Conservation (phyloP, 2,888 invertebrate genomes). For the Conomelus anceps region DNA sequence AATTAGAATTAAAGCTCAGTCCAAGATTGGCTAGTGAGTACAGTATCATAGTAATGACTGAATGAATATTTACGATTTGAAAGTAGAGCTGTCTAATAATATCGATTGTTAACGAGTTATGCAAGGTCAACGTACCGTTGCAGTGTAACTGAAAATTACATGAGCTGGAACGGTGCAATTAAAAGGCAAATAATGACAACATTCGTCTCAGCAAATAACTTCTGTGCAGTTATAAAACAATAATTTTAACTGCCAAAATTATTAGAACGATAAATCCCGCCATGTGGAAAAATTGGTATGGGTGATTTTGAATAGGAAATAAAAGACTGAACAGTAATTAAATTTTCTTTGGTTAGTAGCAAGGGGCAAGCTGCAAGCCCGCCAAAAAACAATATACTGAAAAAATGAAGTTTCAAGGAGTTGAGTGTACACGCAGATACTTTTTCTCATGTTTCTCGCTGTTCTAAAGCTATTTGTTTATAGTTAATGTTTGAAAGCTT, state of each 20-base stretch:
- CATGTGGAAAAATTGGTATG: neutral
- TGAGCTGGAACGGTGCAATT: neutral
- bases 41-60: neutral
- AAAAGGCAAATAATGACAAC: neutral
- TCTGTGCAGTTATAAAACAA: neutral
- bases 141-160: neutral
- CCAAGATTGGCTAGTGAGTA: neutral
- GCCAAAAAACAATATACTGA: too few relatives aligned
- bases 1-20: neutral
- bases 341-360: too few relatives aligned
- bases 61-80: neutral
- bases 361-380: too few relatives aligned
- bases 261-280: neutral
- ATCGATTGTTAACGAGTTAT: neutral
- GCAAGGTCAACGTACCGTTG: neutral
- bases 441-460: too few relatives aligned
- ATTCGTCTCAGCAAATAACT: neutral
- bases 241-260: neutral
- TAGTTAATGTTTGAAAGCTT: too few relatives aligned
- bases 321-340: too few relatives aligned
- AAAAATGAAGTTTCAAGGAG: too few relatives aligned
- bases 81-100: neutral
- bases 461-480: too few relatives aligned
- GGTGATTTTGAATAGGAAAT: too few relatives aligned
- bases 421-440: too few relatives aligned